phyloP scores from a whole-genome alignment of 2,113 vertebrate species.

The Elephantulus edwardii region DNA sequence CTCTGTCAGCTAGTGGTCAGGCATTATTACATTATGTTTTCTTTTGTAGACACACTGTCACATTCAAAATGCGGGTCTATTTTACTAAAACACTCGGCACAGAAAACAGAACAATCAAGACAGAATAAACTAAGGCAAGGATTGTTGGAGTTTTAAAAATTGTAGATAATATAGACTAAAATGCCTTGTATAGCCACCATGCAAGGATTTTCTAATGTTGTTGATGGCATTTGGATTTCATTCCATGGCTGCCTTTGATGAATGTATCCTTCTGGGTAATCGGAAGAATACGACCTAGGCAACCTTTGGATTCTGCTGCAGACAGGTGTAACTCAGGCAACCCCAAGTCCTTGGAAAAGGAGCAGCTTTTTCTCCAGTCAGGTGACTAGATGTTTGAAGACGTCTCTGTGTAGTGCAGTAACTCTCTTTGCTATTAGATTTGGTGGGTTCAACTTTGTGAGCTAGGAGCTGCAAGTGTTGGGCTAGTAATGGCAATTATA shows the following conservation, averaged over 20 bases:
- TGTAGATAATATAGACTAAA: not conserved
- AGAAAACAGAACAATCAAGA: not conserved
- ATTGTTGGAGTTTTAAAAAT: not conserved
- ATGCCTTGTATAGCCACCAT: not conserved
- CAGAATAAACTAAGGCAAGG: not conserved
- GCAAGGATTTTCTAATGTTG: not conserved
- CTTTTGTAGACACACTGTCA: not conserved
- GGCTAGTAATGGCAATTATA: too few relatives aligned
- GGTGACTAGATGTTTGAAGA: not conserved
- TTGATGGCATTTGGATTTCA: slow-evolving; percentile 1
- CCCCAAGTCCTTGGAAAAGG: not conserved
- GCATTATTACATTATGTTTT: slow-evolving; percentile 29
- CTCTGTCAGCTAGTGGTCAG: not conserved
- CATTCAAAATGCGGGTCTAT: not conserved
- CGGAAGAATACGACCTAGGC: not conserved
- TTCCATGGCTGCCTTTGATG: not conserved
- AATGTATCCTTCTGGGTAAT: not conserved
- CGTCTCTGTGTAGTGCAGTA: not conserved
- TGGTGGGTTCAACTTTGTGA: too few relatives aligned
- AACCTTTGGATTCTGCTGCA: not conserved
- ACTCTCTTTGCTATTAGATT: not conserved
- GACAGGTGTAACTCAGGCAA: not conserved
- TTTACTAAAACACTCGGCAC: not conserved
- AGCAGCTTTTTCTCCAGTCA: not conserved
- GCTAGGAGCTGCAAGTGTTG: too few relatives aligned